Evolutionary conservation across 2,797 vertebrate species (phyloP).

Genomic region (Parotocinclus haroldoi): DNA sequence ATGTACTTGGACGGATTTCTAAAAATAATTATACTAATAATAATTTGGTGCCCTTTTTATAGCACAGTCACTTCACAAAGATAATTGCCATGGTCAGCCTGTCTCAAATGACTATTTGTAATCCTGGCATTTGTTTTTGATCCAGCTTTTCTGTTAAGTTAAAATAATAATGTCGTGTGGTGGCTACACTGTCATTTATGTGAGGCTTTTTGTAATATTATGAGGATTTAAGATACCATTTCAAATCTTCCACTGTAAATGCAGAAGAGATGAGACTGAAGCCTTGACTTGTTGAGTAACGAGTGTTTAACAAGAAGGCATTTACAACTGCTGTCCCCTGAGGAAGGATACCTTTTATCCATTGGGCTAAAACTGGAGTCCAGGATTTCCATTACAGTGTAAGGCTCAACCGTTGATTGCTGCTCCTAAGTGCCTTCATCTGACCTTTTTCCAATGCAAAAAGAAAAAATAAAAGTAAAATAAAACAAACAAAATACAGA

Average conservation of each 20-base stretch:
- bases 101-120: no score
- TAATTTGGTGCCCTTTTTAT: no score
- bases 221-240: constrained; percentile 25
- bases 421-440: constrained; percentile 32
- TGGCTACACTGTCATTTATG: constrained; percentile 8
- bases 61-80: no score
- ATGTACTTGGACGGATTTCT: no score
- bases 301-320: constrained; percentile 48
- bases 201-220: constrained; percentile 19
- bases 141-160: not conserved
- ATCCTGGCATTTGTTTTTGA: no score
- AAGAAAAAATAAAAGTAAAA: no score
- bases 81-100: no score
- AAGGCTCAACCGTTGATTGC: constrained; percentile 27
- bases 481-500: no score
- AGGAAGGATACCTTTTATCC: constrained; percentile 39
- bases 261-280: constrained; percentile 25
- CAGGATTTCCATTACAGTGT: constrained; percentile 50
- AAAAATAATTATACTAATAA: no score
- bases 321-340: constrained; percentile 56
- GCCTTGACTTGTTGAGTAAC: constrained; percentile 36
- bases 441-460: no score
- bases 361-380: constrained; percentile 38
- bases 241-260: constrained; percentile 33
- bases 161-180: not conserved